Percentiles rank a stretch among this genome's conserved stretches.
phyloP scores from a whole-genome alignment of 2,113 vertebrate genomes.

The Polypterus bichir region DNA sequence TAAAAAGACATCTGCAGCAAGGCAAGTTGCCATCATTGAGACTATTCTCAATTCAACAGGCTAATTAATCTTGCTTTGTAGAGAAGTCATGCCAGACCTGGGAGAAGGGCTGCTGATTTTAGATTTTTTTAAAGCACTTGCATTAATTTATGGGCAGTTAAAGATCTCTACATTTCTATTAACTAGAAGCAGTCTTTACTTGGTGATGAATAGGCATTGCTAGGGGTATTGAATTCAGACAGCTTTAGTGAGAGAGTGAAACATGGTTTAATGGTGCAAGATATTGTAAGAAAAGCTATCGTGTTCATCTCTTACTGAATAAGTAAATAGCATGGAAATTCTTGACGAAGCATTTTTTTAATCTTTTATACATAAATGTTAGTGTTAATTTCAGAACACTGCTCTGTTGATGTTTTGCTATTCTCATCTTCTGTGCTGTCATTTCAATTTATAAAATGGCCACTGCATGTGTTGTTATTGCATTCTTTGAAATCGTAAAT shows the following conservation, averaged over 20 bases:
- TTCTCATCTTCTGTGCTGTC: too few species aligned
- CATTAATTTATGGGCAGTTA: conserved; percentile 48
- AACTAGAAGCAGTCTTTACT: conserved; percentile 22
- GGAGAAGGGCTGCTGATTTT: conserved; percentile 44
- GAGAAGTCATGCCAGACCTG: conserved; percentile 41
- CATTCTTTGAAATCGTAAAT: too few species aligned
- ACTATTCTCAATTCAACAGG: conserved; percentile 47
- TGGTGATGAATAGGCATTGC: conserved; percentile 46
- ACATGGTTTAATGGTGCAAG: conserved; percentile 32
- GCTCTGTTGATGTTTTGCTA: too few species aligned
- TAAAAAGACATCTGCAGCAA: conserved; percentile 25
- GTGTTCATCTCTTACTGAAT: conserved; percentile 30
- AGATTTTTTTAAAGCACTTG: conserved; percentile 34
- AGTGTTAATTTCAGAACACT: too few species aligned
- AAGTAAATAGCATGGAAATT: conserved; percentile 18
- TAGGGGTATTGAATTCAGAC: conserved; percentile 33
- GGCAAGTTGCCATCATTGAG: conserved; percentile 37
- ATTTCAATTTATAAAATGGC: too few species aligned
- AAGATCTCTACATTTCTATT: conserved; percentile 46
- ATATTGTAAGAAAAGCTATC: conserved; percentile 36
- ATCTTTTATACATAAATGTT: too few species aligned
- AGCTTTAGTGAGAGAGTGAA: conserved; percentile 18
- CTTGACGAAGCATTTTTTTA: too few species aligned
- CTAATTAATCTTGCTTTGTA: conserved; percentile 65
- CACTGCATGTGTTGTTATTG: too few species aligned